phyloP scores from a whole-genome alignment of 2,888 invertebrate genomes.

The Smittia aterrima region DNA sequence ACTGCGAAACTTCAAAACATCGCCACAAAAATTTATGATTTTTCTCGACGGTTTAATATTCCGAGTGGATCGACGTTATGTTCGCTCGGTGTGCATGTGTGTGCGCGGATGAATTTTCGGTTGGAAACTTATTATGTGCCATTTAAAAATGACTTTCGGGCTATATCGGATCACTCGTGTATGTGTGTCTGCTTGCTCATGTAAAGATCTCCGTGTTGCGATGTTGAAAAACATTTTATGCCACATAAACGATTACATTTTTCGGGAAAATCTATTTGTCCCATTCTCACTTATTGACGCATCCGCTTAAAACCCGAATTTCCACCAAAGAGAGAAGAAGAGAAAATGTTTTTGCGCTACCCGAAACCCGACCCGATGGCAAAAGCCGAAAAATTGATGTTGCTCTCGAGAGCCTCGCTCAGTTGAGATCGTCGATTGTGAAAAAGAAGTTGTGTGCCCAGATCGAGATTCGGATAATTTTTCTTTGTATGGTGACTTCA shows the following conservation, averaged over 20 bases:
- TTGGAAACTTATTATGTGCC: constrained; percentile 27
- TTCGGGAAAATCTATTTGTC: constrained; percentile 40
- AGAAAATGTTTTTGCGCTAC: constrained; percentile 14
- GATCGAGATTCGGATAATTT: constrained; percentile 20
- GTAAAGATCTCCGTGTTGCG: constrained; percentile 17
- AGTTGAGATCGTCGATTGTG: constrained; percentile 32
- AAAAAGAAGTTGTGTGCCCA: constrained; percentile 24
- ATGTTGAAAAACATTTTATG: constrained; percentile 16
- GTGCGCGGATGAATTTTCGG: constrained; percentile 12
- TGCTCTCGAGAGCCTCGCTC: constrained; percentile 18
- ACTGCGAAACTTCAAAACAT: background rate
- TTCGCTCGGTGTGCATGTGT: background rate
- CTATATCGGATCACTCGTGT: background rate
- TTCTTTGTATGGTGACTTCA: constrained; percentile 9
- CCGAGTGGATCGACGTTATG: background rate
- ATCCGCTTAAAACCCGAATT: constrained; percentile 40
- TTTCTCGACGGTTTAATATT: background rate
- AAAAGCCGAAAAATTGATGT: constrained; percentile 5
- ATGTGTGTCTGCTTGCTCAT: constrained; percentile 13
- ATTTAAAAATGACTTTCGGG: constrained; percentile 16
- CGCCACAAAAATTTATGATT: background rate
- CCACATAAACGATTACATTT: constrained; percentile 22
- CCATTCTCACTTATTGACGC: constrained; percentile 39
- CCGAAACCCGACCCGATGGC: constrained; percentile 11
- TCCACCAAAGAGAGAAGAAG: constrained; percentile 21